Percentiles rank a stretch among this genome's conserved stretches.
Conservation (phyloP, 2,888 invertebrate species). For the Pilophorus perplexus region DNA sequence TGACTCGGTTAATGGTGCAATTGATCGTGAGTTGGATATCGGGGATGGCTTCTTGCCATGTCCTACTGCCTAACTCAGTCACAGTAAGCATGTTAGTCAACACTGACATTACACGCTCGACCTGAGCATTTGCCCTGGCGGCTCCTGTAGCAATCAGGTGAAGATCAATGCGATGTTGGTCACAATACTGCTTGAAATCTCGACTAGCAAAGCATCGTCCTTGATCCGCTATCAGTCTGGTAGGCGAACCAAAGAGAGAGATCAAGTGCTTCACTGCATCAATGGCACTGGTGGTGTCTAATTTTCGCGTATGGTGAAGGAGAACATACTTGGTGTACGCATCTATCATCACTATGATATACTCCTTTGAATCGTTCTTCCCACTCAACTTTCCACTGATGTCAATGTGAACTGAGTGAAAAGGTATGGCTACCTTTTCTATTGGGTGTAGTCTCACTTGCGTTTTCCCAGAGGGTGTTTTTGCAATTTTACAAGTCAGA, state of each 20-base stretch:
- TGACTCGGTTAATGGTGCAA: no score
- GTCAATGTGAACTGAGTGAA: no score
- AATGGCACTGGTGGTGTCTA: conserved; percentile 48
- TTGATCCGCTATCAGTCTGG: conserved; percentile 44
- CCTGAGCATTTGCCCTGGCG: conserved; percentile 48
- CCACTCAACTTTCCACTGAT: conserved; percentile 50
- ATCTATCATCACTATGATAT: conserved; percentile 49
- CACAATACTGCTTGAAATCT: conserved; percentile 45
- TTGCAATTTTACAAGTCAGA: conserved; percentile 50
- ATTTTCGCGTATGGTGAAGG: conserved; percentile 46
- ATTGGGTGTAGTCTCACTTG: conserved; percentile 50
- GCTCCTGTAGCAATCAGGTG: conserved; percentile 49
- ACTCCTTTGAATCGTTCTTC: conserved; percentile 49
- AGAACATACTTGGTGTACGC: conserved; percentile 21
- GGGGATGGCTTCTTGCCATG: no score
- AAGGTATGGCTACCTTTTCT: conserved; percentile 49
- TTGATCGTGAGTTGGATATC: conserved; percentile 14
- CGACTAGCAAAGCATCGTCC: conserved; percentile 41
- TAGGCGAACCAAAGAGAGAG: conserved; percentile 45
- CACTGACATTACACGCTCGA: conserved; percentile 21
- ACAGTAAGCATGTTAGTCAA: conserved; percentile 10
- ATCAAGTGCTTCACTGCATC: conserved; percentile 40
- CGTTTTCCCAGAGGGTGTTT: conserved; percentile 49
- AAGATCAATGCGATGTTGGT: conserved; percentile 34
- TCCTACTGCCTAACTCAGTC: no score